Percentiles rank a stretch among this genome's conserved stretches.
phyloP scores from a whole-genome alignment of 2,888 invertebrate species.

The Subacronicta megacephala region DNA sequence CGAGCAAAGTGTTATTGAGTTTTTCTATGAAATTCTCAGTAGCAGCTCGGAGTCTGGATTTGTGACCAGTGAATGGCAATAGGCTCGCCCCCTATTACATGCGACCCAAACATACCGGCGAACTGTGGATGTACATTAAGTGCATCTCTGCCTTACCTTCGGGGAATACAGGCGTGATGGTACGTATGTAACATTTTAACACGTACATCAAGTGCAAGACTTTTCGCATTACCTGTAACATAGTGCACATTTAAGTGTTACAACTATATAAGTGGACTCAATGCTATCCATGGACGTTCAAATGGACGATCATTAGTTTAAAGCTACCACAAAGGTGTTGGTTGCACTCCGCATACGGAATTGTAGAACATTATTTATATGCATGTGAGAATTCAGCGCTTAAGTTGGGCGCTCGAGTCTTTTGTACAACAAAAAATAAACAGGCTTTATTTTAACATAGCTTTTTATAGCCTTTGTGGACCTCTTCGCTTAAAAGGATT shows the following conservation, averaged over 20 bases:
- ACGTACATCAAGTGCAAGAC: conserved; percentile 1
- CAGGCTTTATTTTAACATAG: background rate
- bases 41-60: no score
- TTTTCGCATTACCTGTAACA: conserved; percentile 40
- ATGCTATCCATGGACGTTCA: conserved; percentile 34
- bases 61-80: no score
- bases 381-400: conserved; percentile 23
- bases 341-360: conserved; percentile 22
- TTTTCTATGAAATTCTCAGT: no score
- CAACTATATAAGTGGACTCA: conserved; percentile 47
- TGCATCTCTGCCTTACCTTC: no score
- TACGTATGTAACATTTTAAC: no score
- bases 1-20: no score
- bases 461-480: background rate
- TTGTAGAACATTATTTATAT: conserved; percentile 44
- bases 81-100: no score
- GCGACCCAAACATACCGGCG: no score
- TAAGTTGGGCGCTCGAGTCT: background rate
- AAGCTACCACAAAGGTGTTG: conserved; percentile 46
- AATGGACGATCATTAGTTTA: conserved; percentile 52
- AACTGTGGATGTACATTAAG: no score
- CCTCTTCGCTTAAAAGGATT: background rate
- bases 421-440: conserved; percentile 1
- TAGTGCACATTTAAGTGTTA: conserved; percentile 31
- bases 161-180: no score